Evolutionary conservation across 64 coral and sea anemone genomes (phyloP).

Genomic region (Pocillopora verrucosa): DNA sequence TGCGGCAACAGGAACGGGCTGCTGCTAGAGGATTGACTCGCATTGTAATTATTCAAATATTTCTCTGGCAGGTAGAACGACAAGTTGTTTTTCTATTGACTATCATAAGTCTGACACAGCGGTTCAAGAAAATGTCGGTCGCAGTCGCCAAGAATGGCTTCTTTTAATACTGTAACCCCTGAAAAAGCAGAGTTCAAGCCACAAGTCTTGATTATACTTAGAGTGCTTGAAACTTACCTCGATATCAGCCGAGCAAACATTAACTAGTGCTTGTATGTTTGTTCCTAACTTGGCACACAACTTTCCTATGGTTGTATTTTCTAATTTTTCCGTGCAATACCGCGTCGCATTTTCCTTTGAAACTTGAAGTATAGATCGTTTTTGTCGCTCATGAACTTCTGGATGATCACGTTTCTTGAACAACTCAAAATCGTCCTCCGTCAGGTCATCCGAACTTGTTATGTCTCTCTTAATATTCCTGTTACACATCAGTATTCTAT

Average conservation of each 20-base stretch:
- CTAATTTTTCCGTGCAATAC: background rate
- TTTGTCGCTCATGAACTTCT: background rate
- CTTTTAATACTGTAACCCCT: no score
- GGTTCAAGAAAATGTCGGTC: no score
- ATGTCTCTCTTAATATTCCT: constrained; percentile 2
- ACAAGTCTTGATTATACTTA: no score
- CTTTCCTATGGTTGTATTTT: constrained; percentile 9
- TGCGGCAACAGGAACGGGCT: no score
- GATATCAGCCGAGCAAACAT: background rate
- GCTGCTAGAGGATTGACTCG: no score
- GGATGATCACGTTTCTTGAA: background rate
- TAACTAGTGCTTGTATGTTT: background rate
- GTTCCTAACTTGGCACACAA: background rate
- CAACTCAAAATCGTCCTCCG: constrained; percentile 9
- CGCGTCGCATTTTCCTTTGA: background rate
- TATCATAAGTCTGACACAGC: no score
- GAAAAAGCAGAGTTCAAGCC: no score
- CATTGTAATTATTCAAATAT: no score
- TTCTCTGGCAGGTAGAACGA: no score
- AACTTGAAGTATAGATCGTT: background rate
- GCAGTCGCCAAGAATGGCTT: no score
- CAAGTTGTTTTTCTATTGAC: no score
- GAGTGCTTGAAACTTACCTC: background rate
- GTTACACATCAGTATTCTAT: constrained; percentile 17
- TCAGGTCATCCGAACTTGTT: constrained; percentile 8